Evolutionary conservation across 2,797 vertebrate genomes (phyloP), one percentile per base, ranked within the genome.

Genomic region (Euphonia xanthogaster): DNA sequence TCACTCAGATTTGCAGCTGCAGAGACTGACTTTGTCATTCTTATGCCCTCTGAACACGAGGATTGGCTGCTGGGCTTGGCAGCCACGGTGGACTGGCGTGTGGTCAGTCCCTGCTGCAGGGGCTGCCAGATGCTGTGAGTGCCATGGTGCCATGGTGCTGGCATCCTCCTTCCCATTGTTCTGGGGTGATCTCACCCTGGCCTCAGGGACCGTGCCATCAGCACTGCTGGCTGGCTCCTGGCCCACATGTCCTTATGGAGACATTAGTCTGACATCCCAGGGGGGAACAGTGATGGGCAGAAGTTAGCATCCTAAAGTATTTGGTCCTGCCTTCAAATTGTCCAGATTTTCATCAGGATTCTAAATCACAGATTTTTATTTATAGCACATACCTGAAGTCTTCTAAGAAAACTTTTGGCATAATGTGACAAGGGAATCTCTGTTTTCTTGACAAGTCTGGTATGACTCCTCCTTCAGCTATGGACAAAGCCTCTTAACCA

Each of bases 81-180:
- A 93, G 85, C 28, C 0, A 0, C 6, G 25, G 28, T 11, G 71
- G 77, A 6, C 12, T 0, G 23, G 50, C 0, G 1, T 10, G 21
- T 0, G 1, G 45, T n/a, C 0, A 0, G 51, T 94, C 33, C 78
- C 82, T 62, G 89, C 68, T 83, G 81, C 78, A 0, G 1, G 27
- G 65, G 71, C 58, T 93, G 80, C 91, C 80, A 75, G 91, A 79
- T 75, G 57, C 89, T 55, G 27, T 1, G 19, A 73, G 66, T 3
- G 2, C 55, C 6, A 4, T 18, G 54, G 66, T 2, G 2, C 55
- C 6, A 3, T 21, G 58, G 65, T 1, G 0, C 30, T 86, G 91
- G 54, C n/a, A 0, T 86, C 54, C 42, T 91, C 39, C 42, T 82
- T 35, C 57, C 92, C 72, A 54, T 63, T 91, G 60, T 84, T 51